Conservation (phyloP, 2,113 vertebrate genomes). For the Rhineura floridana region DNA sequence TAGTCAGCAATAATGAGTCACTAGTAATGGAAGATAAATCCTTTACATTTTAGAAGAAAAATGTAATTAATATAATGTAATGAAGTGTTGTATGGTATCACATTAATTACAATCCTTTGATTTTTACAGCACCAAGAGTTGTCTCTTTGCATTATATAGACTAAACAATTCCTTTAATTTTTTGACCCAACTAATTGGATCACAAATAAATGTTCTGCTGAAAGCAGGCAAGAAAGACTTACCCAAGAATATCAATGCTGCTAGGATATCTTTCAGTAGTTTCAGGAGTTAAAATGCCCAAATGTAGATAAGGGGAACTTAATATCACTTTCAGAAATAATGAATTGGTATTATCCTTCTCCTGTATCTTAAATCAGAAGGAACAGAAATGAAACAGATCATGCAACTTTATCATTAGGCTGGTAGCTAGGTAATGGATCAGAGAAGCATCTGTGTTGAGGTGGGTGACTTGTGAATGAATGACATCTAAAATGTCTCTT, state of each 20-base stretch:
- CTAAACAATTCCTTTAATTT: not conserved
- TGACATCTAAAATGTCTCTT: not conserved
- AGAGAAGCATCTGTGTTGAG: not conserved
- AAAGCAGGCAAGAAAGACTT: not conserved
- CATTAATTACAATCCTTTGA: not conserved
- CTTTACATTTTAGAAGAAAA: not conserved
- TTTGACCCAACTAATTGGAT: not conserved
- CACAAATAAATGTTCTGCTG: not conserved
- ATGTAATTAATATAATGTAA: not conserved
- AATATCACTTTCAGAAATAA: conserved; percentile 6
- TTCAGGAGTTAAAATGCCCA: not conserved
- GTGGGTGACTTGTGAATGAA: not conserved
- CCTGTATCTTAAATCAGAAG: not conserved
- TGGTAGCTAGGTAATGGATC: not conserved
- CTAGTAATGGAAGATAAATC: not conserved
- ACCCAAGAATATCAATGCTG: not conserved
- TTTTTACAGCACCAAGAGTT: not conserved
- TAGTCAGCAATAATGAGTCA: no score
- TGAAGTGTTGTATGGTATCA: not conserved
- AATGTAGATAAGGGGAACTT: not conserved
- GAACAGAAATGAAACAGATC: not conserved
- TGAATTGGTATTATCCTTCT: not conserved
- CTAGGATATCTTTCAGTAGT: not conserved
- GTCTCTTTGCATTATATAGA: not conserved
- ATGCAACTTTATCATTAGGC: not conserved